Evolutionary conservation across 2,888 invertebrate genomes (phyloP).

Genomic region (Drosophila falleni): DNA sequence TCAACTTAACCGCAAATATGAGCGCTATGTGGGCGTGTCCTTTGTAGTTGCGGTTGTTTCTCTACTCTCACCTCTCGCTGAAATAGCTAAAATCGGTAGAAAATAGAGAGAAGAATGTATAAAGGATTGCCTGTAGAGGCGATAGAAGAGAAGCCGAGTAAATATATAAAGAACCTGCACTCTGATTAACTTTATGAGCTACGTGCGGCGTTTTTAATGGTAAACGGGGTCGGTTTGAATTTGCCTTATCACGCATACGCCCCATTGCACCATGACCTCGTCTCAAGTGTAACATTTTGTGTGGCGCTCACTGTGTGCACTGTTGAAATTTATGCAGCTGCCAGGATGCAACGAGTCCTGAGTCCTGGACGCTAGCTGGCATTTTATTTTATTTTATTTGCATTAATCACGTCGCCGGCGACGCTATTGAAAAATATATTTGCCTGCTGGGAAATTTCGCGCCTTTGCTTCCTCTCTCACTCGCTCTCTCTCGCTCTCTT

Average conservation of each 20-base stretch:
- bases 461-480: constrained; percentile 23
- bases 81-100: constrained; percentile 33
- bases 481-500: background rate
- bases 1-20: constrained; percentile 71
- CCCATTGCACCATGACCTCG: constrained; percentile 60
- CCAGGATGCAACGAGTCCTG: constrained; percentile 49
- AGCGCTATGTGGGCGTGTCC: constrained; percentile 60
- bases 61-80: background rate
- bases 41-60: constrained; percentile 56
- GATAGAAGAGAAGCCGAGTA: background rate
- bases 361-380: constrained; percentile 59
- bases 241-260: constrained; percentile 71
- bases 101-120: constrained; percentile 7
- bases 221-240: constrained; percentile 44
- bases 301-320: constrained; percentile 31
- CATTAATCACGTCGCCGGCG: constrained; percentile 79
- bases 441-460: constrained; percentile 80
- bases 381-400: constrained; percentile 80
- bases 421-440: constrained; percentile 81
- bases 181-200: constrained; percentile 79
- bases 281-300: constrained; percentile 77
- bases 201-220: constrained; percentile 77
- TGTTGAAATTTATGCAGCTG: constrained; percentile 74
- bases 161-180: constrained; percentile 40
- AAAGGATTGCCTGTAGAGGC: constrained; percentile 5